Evolutionary conservation across 1,140 invertebrate genomes (phyloP).

Genomic region (Drosophila pseudoobscura): DNA sequence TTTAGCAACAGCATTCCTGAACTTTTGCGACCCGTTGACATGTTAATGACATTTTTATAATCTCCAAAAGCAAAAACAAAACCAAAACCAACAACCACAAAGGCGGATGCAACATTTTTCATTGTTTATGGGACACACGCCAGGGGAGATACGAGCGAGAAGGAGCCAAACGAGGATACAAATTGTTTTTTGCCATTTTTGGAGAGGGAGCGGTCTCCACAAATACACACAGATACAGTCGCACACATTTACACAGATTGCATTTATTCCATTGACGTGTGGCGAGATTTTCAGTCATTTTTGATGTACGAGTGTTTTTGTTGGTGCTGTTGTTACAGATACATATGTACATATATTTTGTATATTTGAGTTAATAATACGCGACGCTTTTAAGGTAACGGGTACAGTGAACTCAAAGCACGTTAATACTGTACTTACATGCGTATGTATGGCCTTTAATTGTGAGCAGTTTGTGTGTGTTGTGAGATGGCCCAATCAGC

Average conservation of each 20-base stretch:
- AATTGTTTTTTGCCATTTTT: conserved; percentile 67
- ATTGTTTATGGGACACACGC: conserved; percentile 64
- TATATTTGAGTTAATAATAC: conserved; percentile 66
- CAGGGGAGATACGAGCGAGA: no score
- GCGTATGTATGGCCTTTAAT: conserved; percentile 6
- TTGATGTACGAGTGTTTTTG: conserved; percentile 70
- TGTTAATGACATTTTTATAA: conserved; percentile 81
- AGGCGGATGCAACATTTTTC: conserved; percentile 74
- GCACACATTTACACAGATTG: conserved; percentile 45
- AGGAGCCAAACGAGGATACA: conserved; percentile 62
- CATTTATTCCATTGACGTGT: conserved; percentile 76
- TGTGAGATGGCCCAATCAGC: conserved; percentile 27
- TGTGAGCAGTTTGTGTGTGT: conserved; percentile 8
- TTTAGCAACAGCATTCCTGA: conserved; percentile 33
- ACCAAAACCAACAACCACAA: conserved; percentile 51
- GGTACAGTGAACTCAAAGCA: conserved; percentile 73
- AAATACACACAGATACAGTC: conserved; percentile 35
- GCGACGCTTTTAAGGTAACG: conserved; percentile 63
- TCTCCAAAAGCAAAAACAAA: conserved; percentile 50
- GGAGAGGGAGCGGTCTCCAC: conserved; percentile 66
- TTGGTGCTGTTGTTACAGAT: conserved; percentile 39
- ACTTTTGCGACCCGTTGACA: conserved; percentile 74
- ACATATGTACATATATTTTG: conserved; percentile 15
- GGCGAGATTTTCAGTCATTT: conserved; percentile 72
- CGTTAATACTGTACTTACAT: conserved; percentile 17